Evolutionary conservation across 2,797 vertebrate genomes (phyloP).

Genomic region (Intellagama lesueurii): DNA sequence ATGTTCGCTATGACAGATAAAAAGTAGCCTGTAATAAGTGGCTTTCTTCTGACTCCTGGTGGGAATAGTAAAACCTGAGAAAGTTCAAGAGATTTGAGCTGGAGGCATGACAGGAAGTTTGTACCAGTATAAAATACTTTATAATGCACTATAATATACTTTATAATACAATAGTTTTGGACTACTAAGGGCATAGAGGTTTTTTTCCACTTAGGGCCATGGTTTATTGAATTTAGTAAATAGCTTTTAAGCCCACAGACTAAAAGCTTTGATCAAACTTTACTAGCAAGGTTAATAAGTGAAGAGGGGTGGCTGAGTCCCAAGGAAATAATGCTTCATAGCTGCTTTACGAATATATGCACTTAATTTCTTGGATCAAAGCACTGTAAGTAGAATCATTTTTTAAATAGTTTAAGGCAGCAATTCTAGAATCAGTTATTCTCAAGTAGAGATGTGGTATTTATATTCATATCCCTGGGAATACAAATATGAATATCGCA

Average conservation of each 20-base stretch:
- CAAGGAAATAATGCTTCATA: not conserved
- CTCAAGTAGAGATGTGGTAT: too few relatives aligned
- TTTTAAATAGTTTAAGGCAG: not conserved
- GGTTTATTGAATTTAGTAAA: constrained; percentile 23
- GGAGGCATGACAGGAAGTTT: not conserved
- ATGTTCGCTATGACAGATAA: too few relatives aligned
- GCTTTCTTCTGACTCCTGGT: not conserved
- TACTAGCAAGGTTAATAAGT: constrained; percentile 10
- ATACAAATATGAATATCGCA: too few relatives aligned
- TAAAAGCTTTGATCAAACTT: constrained; percentile 11
- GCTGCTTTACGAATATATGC: not conserved
- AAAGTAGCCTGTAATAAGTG: not conserved
- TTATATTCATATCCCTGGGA: too few relatives aligned
- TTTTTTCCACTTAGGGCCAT: not conserved
- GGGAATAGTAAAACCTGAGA: not conserved
- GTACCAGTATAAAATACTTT: not conserved
- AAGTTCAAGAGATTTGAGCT: not conserved
- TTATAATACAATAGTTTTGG: not conserved
- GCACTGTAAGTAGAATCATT: too few relatives aligned
- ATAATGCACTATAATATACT: not conserved
- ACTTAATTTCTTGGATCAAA: constrained; percentile 13
- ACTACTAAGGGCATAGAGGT: not conserved
- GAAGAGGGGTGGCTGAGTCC: not conserved
- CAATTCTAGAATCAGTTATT: not conserved
- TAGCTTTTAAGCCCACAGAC: constrained; percentile 12